phyloP scores from a whole-genome alignment of 2,797 vertebrate species.

The Dermochelys coriacea region DNA sequence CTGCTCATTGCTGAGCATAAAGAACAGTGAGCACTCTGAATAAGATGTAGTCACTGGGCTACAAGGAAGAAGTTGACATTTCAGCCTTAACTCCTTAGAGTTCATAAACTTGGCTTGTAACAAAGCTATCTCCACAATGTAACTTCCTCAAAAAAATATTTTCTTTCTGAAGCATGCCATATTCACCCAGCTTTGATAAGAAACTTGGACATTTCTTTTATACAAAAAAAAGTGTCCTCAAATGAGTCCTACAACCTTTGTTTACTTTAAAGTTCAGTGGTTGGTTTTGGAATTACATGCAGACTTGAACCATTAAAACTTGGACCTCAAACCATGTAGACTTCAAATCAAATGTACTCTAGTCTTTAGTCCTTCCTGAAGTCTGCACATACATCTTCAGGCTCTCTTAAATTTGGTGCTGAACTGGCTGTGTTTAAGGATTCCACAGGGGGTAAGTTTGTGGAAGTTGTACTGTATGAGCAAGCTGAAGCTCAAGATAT shows the following conservation, averaged over 20 bases:
- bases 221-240: background rate
- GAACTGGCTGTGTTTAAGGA: background rate
- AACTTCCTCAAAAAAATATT: too few species aligned
- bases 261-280: background rate
- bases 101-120: too few species aligned
- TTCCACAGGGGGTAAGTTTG: background rate
- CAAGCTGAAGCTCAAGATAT: background rate
- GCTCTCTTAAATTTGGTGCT: background rate
- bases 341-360: background rate
- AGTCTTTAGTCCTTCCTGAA: background rate
- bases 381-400: background rate
- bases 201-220: background rate
- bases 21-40: background rate
- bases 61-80: background rate
- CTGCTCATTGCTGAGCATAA: background rate
- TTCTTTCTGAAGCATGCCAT: background rate
- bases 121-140: background rate
- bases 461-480: background rate
- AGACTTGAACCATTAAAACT: background rate
- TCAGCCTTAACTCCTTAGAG: background rate
- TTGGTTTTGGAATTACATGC: background rate
- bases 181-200: background rate
- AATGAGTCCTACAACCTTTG: background rate
- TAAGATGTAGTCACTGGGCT: too few species aligned
- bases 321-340: background rate